phyloP scores from a whole-genome alignment of 2,113 vertebrate species.

The Apaloderma vittatum region DNA sequence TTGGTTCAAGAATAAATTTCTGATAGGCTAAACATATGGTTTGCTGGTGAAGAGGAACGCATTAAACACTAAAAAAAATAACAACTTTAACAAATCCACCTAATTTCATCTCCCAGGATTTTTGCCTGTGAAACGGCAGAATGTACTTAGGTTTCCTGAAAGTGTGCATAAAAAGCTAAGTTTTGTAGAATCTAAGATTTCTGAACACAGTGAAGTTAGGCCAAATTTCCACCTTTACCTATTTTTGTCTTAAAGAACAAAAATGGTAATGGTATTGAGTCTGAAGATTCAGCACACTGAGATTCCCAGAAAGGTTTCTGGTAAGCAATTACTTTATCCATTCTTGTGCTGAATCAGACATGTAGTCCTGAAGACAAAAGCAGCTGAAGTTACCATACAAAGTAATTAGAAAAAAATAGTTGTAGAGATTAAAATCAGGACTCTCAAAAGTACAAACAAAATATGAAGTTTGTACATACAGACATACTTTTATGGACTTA shows the following conservation, averaged over 20 bases:
- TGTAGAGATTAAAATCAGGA: background rate
- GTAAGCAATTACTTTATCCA: background rate
- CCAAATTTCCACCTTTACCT: background rate
- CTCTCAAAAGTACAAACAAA: background rate
- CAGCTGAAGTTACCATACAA: background rate
- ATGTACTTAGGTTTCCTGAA: background rate
- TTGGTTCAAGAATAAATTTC: background rate
- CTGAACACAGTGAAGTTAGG: background rate
- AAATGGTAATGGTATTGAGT: background rate
- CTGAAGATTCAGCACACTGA: background rate
- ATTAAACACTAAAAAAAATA: background rate
- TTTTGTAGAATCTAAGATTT: background rate
- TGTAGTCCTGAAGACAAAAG: background rate
- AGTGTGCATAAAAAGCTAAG: background rate
- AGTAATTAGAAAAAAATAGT: background rate
- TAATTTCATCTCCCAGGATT: background rate
- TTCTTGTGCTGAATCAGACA: background rate
- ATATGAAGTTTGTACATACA: background rate
- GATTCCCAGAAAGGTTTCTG: background rate
- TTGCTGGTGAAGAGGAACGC: background rate
- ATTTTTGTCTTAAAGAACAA: background rate
- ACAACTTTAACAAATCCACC: background rate
- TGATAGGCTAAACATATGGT: background rate
- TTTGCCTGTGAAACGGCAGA: background rate
- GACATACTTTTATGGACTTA: background rate